A percentile compares a stretch with the other conserved stretches of the same genome.
These are phyloP conservation scores for Pseudonaja textilis DNA, from an alignment of 2,113 vertebrate species.

Conservation along the genomic window DNA sequence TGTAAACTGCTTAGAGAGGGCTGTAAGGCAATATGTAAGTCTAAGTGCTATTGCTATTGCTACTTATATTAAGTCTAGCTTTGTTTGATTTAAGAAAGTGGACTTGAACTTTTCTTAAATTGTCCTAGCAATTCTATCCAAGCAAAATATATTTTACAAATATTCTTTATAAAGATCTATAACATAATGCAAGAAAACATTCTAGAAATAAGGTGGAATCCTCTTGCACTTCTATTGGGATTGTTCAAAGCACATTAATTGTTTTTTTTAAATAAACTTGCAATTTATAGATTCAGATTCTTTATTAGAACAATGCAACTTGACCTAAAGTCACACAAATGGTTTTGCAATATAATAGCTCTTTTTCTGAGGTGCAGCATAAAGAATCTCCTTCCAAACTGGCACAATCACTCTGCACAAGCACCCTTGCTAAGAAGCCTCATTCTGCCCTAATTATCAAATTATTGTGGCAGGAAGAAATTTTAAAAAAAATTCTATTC, in stretches of 20 bases:
- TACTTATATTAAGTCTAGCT: not conserved
- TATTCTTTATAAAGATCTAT: not conserved
- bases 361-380: not conserved
- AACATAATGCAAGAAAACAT: not conserved
- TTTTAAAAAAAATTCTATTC: not conserved
- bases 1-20: too few species aligned
- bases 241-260: not conserved
- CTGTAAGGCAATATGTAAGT: too few species aligned
- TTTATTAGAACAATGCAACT: not conserved
- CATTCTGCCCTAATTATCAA: not conserved
- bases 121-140: not conserved
- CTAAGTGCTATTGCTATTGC: too few species aligned
- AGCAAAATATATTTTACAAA: not conserved
- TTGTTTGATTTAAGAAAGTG: not conserved
- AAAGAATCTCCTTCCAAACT: not conserved
- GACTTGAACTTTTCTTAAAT: not conserved
- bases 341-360: not conserved
- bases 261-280: not conserved
- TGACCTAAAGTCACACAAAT: not conserved
- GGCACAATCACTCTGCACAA: not conserved
- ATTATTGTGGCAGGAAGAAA: not conserved
- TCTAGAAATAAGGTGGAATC: not conserved
- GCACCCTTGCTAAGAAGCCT: not conserved
- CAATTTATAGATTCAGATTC: not conserved
- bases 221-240: not conserved